phyloP scores from a whole-genome alignment of 2,113 vertebrate genomes.

The Phylloscopus whistleri region DNA sequence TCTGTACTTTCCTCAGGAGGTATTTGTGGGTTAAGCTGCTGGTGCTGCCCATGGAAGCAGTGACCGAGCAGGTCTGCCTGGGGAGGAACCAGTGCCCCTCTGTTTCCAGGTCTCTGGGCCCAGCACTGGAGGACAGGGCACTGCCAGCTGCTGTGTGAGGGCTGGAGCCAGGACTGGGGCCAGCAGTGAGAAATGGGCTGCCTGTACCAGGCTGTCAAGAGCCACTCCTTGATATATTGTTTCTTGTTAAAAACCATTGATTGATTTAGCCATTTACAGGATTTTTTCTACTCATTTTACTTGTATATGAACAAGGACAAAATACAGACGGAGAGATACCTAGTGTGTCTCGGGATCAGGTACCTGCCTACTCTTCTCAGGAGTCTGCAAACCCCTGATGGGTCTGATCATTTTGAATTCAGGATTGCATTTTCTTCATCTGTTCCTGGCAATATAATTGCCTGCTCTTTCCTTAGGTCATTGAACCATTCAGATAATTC shows the following conservation, averaged over 20 bases:
- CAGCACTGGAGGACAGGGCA: fast-evolving
- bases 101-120: neutral
- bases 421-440: neutral
- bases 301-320: neutral
- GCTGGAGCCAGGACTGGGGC: neutral
- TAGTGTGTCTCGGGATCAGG: fast-evolving
- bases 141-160: neutral
- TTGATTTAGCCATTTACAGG: neutral
- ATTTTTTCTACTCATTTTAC: neutral
- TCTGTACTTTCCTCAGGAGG: neutral
- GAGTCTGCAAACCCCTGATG: neutral
- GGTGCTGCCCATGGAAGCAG: neutral
- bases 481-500: neutral
- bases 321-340: neutral
- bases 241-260: neutral
- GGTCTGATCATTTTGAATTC: neutral
- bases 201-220: neutral
- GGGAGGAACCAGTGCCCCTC: neutral
- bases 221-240: neutral
- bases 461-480: neutral
- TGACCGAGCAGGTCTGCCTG: neutral
- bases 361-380: neutral
- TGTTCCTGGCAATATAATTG: neutral
- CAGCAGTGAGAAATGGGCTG: neutral
- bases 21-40: neutral